Evolutionary conservation across 2,888 invertebrate species (phyloP), one percentile per base, ranked within the genome.

Genomic region (Portevinia maculata): DNA sequence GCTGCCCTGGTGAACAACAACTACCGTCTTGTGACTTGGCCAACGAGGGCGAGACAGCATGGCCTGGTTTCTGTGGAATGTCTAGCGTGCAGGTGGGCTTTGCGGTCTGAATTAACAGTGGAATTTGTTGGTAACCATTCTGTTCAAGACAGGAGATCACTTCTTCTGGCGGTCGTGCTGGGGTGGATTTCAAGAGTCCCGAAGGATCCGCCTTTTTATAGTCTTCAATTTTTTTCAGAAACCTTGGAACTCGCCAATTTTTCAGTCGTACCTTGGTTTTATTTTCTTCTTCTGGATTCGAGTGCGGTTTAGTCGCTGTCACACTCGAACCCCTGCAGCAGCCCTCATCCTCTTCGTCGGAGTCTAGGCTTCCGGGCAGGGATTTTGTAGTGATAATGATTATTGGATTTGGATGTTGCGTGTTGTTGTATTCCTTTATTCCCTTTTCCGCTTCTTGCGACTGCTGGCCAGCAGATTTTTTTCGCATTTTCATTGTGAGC

Each of bases 321-420:
- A 19, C 21, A 28, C 60, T 84, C 37, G 91, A 60, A 32, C 91
- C 86, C 90, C 92, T 78, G 28, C 86, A 85, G 41, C 86, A 86
- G 13, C 85, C 85, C 5, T 94, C 94, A 76, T 93, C 91, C 84
- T 94, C 94, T 44, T 93, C 93, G 79, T 95, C 95, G 0, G 95
- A 95, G 87, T 96, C 96, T 87, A 96, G 91, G 87, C 96, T 96
- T 88, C 96, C 96, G 0, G 96, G 96, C 87, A 96, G 90, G 71
- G 96, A 96, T 88, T 94, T 96, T 57, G 96, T 96, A 90, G 91
- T 90, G 6, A 90, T 89, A 8, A 90, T 89, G 21, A 91, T 91
- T 85, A 89, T 94, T 92, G 89, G 90, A 32, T 81, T 60, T 11
- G 60, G 6, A 8, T 67, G 71, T 11, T 71, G 21, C 87, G 87